These are phyloP conservation scores for Phoenicopterus ruber DNA, from an alignment of 2,113 vertebrate species.

Conservation along the genomic window DNA sequence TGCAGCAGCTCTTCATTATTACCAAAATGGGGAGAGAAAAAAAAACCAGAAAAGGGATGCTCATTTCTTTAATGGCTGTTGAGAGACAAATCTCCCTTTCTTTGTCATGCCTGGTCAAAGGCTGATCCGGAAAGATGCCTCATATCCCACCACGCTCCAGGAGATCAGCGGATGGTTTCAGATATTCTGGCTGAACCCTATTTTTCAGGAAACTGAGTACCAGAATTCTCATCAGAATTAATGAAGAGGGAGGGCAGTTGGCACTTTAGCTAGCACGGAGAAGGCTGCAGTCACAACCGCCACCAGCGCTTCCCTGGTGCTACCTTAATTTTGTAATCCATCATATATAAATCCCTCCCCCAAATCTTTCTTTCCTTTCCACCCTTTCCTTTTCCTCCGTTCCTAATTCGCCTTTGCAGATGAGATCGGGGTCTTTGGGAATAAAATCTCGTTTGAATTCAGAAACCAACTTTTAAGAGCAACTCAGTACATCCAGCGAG, in stretches of 20 bases:
- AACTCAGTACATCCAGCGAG: neutral
- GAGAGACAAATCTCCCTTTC: neutral
- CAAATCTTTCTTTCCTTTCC: neutral
- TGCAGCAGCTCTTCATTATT: conserved; percentile 21
- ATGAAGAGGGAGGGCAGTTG: neutral
- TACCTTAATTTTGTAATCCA: neutral
- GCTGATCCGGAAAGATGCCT: neutral
- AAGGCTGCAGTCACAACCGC: neutral
- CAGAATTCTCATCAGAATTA: neutral
- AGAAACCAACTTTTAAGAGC: conserved; percentile 5
- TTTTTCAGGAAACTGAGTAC: neutral
- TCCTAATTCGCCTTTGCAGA: conserved; percentile 8
- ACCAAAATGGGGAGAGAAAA: neutral
- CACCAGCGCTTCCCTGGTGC: neutral
- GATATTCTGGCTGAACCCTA: neutral
- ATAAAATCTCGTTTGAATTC: conserved; percentile 31
- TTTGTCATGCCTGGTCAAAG: neutral
- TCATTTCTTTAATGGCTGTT: neutral
- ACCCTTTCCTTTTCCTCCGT: neutral
- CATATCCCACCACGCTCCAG: neutral
- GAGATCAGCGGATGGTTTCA: neutral
- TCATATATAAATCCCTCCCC: neutral
- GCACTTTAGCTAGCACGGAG: neutral
- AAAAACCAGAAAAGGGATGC: neutral
- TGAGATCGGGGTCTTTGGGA: neutral